A percentile compares a stretch with the other conserved stretches of the same genome.
Evolutionary conservation across 2,888 invertebrate genomes (phyloP).

Genomic region (Podabrus alpinus): DNA sequence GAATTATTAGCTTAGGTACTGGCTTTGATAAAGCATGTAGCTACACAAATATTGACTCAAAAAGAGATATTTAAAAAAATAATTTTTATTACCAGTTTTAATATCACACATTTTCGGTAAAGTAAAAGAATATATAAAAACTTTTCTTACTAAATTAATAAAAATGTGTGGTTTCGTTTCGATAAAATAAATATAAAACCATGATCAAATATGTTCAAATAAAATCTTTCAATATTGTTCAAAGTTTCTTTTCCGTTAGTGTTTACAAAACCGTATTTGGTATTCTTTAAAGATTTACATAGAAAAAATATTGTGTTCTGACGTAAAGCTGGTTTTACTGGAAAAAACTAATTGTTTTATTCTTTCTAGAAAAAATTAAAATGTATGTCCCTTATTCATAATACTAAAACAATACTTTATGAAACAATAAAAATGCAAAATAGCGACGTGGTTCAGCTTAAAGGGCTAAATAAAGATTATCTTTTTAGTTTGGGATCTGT

Average conservation of each 20-base stretch:
- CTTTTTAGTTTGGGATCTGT: too few species aligned
- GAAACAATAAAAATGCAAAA: too few species aligned
- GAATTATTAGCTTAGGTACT: not conserved
- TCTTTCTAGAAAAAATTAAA: not conserved
- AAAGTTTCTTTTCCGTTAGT: not conserved
- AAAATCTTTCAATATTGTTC: not conserved
- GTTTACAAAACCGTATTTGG: not conserved
- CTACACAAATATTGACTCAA: not conserved
- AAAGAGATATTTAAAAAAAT: not conserved
- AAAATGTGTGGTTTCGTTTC: not conserved
- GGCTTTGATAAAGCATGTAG: not conserved
- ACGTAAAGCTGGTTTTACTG: not conserved
- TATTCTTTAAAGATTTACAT: not conserved
- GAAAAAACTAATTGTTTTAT: not conserved
- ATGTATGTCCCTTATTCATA: too few species aligned
- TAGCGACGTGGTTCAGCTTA: too few species aligned
- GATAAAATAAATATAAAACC: not conserved
- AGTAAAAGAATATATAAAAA: not conserved
- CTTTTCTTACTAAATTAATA: not conserved
- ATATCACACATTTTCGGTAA: too few species aligned
- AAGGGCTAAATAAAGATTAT: too few species aligned
- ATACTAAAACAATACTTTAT: too few species aligned
- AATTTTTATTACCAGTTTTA: not conserved
- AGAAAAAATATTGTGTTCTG: not conserved
- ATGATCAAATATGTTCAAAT: not conserved